phyloP scores from a whole-genome alignment of 2,113 vertebrate species.

The Tympanuchus pallidicinctus region DNA sequence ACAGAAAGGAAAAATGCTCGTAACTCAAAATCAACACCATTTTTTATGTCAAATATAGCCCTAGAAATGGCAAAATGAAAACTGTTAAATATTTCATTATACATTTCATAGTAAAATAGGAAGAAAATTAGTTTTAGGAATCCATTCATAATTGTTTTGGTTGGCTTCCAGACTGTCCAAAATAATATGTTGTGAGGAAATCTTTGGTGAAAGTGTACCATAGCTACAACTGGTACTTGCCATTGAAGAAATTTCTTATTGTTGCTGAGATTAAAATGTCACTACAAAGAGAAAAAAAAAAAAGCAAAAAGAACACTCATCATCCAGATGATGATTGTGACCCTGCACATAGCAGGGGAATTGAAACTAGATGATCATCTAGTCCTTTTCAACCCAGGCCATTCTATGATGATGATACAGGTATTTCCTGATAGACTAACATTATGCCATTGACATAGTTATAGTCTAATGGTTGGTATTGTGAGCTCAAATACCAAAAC shows the following conservation, averaged over 20 bases:
- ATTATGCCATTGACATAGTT: neutral
- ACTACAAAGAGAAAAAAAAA: neutral
- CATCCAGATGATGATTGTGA: neutral
- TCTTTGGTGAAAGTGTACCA: neutral
- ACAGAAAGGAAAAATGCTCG: neutral
- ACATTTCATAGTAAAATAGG: neutral
- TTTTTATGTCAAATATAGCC: neutral
- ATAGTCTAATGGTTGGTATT: neutral
- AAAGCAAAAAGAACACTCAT: neutral
- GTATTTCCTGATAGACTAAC: neutral
- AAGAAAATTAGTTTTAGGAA: neutral
- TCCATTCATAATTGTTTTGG: neutral
- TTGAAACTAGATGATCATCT: too few relatives aligned
- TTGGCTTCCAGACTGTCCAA: neutral
- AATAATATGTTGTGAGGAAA: neutral
- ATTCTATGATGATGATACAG: neutral
- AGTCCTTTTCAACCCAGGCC: too few relatives aligned
- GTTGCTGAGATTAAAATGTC: neutral
- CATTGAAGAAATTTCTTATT: neutral
- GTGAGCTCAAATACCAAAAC: neutral
- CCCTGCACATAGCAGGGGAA: too few relatives aligned
- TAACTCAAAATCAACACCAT: neutral
- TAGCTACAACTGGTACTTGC: neutral
- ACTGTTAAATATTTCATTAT: neutral
- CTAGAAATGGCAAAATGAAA: neutral